Percentiles rank a stretch among this genome's conserved stretches.
phyloP scores from a whole-genome alignment of 1,140 invertebrate species.

The Tetramorium simillimum region DNA sequence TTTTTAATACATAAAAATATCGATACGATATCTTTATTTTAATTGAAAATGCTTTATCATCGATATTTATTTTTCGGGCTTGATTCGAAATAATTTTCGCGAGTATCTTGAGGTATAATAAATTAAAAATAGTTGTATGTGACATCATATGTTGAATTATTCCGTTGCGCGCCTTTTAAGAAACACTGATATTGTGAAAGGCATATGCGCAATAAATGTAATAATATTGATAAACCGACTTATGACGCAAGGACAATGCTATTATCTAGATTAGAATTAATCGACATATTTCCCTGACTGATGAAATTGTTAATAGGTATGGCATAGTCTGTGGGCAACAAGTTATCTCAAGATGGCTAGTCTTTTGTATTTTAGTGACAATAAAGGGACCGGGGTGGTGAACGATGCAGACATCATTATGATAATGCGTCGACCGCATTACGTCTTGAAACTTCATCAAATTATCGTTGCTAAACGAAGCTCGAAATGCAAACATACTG shows the following conservation, averaged over 20 bases:
- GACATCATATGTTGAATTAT: neutral
- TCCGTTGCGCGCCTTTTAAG: neutral
- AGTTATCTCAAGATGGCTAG: neutral
- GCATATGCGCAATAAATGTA: conserved; percentile 20
- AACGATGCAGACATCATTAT: conserved; percentile 22
- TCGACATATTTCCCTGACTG: conserved; percentile 39
- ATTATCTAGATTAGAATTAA: conserved; percentile 64
- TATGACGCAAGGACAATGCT: conserved; percentile 3
- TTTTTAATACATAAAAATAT: neutral
- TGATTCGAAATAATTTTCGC: neutral
- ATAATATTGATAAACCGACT: conserved; percentile 1
- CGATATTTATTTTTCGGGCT: neutral
- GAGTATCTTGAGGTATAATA: neutral
- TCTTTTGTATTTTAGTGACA: conserved; percentile 4
- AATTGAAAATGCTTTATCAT: neutral
- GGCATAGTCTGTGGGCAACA: neutral
- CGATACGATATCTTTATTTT: neutral
- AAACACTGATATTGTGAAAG: conserved; percentile 24
- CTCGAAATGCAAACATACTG: neutral
- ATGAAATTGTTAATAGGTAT: conserved; percentile 44
- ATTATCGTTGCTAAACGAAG: conserved; percentile 26
- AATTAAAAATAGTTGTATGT: neutral
- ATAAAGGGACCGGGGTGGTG: neutral
- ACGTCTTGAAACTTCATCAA: conserved; percentile 40
- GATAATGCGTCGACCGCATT: conserved; percentile 30